These are phyloP conservation scores for Mormyrops attenuatus DNA, from an alignment of 2,797 vertebrate species.

Conservation along the genomic window DNA sequence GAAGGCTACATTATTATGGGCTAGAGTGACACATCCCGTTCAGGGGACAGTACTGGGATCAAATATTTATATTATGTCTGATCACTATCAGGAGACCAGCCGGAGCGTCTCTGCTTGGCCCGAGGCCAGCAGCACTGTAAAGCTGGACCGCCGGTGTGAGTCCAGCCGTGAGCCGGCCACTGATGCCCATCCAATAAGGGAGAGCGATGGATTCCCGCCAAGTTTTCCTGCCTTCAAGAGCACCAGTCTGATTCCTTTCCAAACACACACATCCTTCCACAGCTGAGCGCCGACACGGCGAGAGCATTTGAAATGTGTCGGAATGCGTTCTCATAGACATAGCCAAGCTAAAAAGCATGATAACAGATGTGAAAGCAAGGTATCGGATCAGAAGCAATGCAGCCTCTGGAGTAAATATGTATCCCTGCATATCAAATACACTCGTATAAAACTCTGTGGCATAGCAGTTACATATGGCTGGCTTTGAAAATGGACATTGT, in stretches of 20 bases:
- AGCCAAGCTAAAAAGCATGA: background rate
- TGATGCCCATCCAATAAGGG: background rate
- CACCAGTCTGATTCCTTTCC: background rate
- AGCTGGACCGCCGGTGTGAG: background rate
- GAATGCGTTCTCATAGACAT: background rate
- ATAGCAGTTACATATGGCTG: background rate
- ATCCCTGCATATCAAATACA: background rate
- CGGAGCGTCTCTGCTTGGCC: background rate
- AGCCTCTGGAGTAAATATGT: background rate
- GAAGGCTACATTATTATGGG: background rate
- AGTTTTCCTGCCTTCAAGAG: background rate
- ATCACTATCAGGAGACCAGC: background rate
- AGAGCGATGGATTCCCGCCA: background rate
- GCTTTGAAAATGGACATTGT: background rate
- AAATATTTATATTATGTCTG: conserved; percentile 1
- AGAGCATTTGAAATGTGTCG: background rate
- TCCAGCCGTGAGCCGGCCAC: background rate
- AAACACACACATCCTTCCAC: background rate
- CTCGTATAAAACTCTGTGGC: background rate
- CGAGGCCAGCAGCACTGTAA: background rate
- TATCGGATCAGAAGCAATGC: background rate
- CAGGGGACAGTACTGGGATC: background rate
- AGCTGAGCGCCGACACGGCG: background rate
- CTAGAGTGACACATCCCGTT: background rate
- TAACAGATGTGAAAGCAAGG: background rate